phyloP scores from a whole-genome alignment of 2,888 invertebrate genomes.

The Sinodicranocentrus sp. region DNA sequence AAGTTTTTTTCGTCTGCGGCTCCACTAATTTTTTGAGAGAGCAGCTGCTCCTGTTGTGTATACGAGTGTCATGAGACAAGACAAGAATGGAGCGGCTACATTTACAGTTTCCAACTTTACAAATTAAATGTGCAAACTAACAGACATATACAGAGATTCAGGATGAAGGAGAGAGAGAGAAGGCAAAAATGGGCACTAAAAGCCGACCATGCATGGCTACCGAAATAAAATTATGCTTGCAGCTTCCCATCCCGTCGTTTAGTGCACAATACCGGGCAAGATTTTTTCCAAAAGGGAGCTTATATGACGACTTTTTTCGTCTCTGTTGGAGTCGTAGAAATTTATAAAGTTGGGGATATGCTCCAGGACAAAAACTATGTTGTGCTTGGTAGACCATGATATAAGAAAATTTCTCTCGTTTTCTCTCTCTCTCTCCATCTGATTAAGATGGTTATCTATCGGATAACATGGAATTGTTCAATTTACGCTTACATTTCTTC shows the following conservation, averaged over 20 bases:
- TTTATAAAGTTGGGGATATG: background rate
- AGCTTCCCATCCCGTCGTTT: background rate
- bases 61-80: too few species aligned
- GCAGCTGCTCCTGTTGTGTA: too few species aligned
- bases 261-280: too few species aligned
- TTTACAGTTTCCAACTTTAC: slow-evolving; percentile 29
- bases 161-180: background rate
- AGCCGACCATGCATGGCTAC: slow-evolving; percentile 52
- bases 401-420: slow-evolving; percentile 72
- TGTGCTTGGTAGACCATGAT: slow-evolving; percentile 74
- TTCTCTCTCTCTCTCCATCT: slow-evolving; percentile 43
- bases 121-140: slow-evolving; percentile 62
- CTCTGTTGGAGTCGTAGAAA: too few species aligned
- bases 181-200: slow-evolving; percentile 46
- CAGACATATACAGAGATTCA: too few species aligned
- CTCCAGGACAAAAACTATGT: slow-evolving; percentile 42
- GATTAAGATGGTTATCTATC: slow-evolving; percentile 68
- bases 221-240: slow-evolving; percentile 46
- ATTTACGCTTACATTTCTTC: slow-evolving; percentile 61
- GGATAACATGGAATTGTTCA: slow-evolving; percentile 65
- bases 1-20: too few species aligned
- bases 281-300: too few species aligned
- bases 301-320: too few species aligned
- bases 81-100: slow-evolving; percentile 47
- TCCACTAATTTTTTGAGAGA: too few species aligned